These are phyloP conservation scores for Ellobium chinense DNA, from an alignment of 2,888 invertebrate genomes.

Conservation along the genomic window DNA sequence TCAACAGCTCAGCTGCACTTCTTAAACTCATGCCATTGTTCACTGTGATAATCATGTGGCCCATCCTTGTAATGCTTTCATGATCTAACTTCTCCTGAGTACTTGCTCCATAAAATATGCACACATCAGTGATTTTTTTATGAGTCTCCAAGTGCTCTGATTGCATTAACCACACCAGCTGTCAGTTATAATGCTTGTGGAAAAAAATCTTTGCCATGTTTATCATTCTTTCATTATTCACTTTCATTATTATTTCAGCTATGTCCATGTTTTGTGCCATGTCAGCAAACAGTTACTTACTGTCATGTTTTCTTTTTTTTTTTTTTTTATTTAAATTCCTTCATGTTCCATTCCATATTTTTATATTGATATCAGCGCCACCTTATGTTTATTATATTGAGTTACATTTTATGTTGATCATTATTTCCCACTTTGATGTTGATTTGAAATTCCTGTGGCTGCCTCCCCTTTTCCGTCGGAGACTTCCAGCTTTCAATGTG, in stretches of 20 bases:
- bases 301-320: constrained; percentile 38
- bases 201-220: constrained; percentile 23
- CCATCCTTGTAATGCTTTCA: too few species aligned
- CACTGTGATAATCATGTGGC: too few species aligned
- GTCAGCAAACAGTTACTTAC: constrained; percentile 15
- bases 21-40: too few species aligned
- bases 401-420: constrained; percentile 12
- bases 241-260: constrained; percentile 30
- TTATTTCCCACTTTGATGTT: constrained; percentile 29
- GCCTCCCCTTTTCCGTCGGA: constrained; percentile 26
- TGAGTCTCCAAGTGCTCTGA: too few species aligned
- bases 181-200: constrained; percentile 28
- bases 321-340: constrained; percentile 22
- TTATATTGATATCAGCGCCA: constrained; percentile 19
- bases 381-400: constrained; percentile 30
- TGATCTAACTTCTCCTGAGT: too few species aligned
- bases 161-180: too few species aligned
- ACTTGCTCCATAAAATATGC: too few species aligned
- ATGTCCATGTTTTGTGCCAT: constrained; percentile 21
- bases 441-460: constrained; percentile 42
- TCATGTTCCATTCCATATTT: constrained; percentile 40
- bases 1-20: too few species aligned
- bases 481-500: constrained; percentile 46
- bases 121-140: too few species aligned
- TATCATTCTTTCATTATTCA: constrained; percentile 24